Base-by-base conservation (phyloP, 2,888 invertebrate genomes). In the Clunio marinus region DNA sequence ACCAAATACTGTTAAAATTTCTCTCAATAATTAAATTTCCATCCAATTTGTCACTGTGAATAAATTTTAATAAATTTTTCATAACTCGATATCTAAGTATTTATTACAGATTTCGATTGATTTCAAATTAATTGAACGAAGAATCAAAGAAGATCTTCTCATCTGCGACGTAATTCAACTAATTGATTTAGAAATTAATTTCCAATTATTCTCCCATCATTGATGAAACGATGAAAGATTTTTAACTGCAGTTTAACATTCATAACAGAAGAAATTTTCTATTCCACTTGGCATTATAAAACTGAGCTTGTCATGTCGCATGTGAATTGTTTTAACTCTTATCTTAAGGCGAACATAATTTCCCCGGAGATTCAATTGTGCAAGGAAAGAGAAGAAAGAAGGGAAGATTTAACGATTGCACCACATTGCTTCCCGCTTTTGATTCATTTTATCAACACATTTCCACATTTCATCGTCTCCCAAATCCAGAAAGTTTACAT, bases 111-210 rank as follows among this genome's bases (percentile, higher is more conserved):
- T 60, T 60, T 60, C 60, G 37, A 22, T 57, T 22, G 10, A 32
- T 32, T 7, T 7, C 32, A 32, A 32, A 32, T 32, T 32, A 10
- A 4, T 10, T 32, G 32, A 4, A 10, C 32, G 4, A 32, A 4
- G 10, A 4, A 32, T 7, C 10, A 51, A 51, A n/a, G n/a, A n/a
- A n/a, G n/a, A n/a, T n/a, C n/a, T n/a, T n/a, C n/a, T n/a, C n/a
- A n/a, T n/a, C n/a, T n/a, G n/a, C n/a, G n/a, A n/a, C n/a, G n/a
- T n/a, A n/a, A n/a, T n/a, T n/a, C n/a, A n/a, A n/a, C n/a, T 60
- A 63, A 63, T 63, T 63, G 63, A 63, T 63, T 63, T 25, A 27
- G 63, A 28, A 63, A 63, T 63, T 63, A 63, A 27, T 46, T 63
- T 63, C 17, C 63, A 63, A 63, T 63, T 63, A 46, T 13, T 41